phyloP scores from a whole-genome alignment of 2,113 vertebrate genomes.

The Hemicordylus capensis region DNA sequence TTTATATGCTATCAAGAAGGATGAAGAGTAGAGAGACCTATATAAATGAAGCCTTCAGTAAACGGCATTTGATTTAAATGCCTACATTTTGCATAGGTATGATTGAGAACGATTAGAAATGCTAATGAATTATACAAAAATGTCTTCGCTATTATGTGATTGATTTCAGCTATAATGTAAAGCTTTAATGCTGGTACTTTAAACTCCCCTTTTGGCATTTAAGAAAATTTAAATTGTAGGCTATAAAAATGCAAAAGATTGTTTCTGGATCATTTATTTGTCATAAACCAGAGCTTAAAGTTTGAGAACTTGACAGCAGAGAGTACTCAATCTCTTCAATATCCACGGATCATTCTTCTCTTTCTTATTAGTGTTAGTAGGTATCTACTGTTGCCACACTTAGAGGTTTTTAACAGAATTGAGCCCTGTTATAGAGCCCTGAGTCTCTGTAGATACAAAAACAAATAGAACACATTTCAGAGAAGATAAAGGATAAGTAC shows the following conservation, averaged over 20 bases:
- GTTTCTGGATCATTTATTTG: constrained; percentile 25
- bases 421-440: too few relatives aligned
- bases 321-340: background rate
- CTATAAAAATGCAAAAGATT: constrained; percentile 4
- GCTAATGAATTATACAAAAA: constrained; percentile 17
- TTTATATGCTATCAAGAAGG: background rate
- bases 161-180: constrained; percentile 28
- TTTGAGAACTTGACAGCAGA: constrained; percentile 5
- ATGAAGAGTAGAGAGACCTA: background rate
- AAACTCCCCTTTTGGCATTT: background rate
- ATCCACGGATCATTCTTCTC: background rate
- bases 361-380: constrained; percentile 16
- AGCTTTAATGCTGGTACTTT: background rate
- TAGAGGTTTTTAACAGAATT: background rate
- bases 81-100: background rate
- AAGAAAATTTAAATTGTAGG: constrained; percentile 1
- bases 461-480: background rate
- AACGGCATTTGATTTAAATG: constrained; percentile 17
- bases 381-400: background rate
- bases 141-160: background rate
- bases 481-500: background rate
- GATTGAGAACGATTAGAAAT: constrained; percentile 11
- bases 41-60: background rate
- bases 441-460: background rate
- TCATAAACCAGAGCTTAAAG: background rate